Conservation (phyloP, 2,888 invertebrate species). For the Caenorhabditis sulstoni region DNA sequence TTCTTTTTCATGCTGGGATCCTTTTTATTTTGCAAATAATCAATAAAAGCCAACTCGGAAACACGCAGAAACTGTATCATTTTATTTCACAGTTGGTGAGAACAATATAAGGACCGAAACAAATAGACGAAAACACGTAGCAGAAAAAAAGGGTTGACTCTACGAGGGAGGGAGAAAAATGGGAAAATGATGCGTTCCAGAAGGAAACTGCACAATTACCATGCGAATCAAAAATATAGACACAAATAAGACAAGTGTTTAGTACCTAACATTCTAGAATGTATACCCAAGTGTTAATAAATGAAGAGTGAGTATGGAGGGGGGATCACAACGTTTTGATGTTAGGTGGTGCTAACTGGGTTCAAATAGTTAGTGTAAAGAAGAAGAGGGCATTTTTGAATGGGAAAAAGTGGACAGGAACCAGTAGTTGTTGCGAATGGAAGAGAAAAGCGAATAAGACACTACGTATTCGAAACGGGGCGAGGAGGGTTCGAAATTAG, state of each 20-base stretch:
- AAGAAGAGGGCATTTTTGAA: not conserved
- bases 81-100: slow-evolving; percentile 13
- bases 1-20: no score
- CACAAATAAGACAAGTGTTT: no score
- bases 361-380: not conserved
- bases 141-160: not conserved
- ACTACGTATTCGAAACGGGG: no score
- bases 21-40: no score
- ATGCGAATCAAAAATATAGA: no score
- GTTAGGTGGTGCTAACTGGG: slow-evolving; percentile 15
- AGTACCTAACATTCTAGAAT: not conserved
- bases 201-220: no score
- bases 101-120: slow-evolving; percentile 10
- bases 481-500: no score
- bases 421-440: slow-evolving; percentile 12
- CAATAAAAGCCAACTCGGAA: no score
- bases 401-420: not conserved
- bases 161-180: not conserved
- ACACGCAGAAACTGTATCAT: not conserved
- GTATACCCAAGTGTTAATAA: not conserved
- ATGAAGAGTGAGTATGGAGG: no score
- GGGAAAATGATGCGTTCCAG: no score
- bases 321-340: slow-evolving; percentile 25
- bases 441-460: not conserved
- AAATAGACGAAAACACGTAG: slow-evolving; percentile 14